Evolutionary conservation across 2,888 invertebrate species (phyloP), one percentile per base, ranked within the genome.

Genomic region (Elgonia sp.): DNA sequence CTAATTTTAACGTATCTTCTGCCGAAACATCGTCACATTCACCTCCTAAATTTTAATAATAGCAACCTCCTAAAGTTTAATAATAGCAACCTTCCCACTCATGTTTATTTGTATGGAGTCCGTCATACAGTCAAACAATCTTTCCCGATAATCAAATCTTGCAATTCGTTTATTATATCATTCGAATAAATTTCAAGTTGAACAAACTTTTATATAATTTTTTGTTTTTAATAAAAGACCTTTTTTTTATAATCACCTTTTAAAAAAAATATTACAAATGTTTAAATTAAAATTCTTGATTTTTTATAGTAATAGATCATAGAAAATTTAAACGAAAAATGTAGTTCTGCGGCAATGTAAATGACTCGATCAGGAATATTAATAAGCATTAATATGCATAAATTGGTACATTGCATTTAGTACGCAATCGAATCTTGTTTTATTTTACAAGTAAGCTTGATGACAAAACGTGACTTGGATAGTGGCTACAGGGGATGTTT

Each of bases 381-480:
- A 84, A 84, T 84, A 84, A 84, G 79, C 79, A 77, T 77, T 86
- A 82, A 86, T 63, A 75, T 75, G 65, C 63, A 67, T 65, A 63
- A 70, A 79, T 72, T 55, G 69, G 57, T 67, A 65, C 6, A 69
- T 20, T 65, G 72, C 39, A 67, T 20, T 84, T 84, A 57, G 76
- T 81, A 60, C 46, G 81, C 70, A 75, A 75, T 77, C 73, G 16
- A n/a, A 16, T 73, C n/a, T 7, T 6, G n/a, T 29, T 29, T 29
- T 29, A 37, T 73, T 14, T 60, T 60, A 83, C 67, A 86, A 46
- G 50, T 75, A 70, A 87, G 67, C 50, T 72, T 67, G 18, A 73
- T 69, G 55, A 70, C 29, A 50, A 69, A 73, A 84, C 80, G 80
- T 82, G 82, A 82, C 77, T 77, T 82, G 73, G 83, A 80, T 39